Base-by-base conservation (phyloP, 2,797 vertebrate genomes). In the Molossus molossus region DNA sequence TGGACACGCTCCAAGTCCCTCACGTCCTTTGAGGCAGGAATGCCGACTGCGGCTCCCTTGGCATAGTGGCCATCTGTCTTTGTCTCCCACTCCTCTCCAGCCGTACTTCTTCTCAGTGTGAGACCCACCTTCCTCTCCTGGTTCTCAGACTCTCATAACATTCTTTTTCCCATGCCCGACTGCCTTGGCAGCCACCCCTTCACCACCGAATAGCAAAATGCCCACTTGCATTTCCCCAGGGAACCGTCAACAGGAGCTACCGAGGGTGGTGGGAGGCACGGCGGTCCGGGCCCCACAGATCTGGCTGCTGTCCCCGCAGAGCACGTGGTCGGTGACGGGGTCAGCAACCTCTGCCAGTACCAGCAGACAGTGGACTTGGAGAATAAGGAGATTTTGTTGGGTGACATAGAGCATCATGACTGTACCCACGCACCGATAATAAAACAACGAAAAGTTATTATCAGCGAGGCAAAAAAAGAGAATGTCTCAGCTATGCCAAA, bases 241-340 rank as follows among this genome's bases (percentile, higher is more conserved):
- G 69, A 48, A 55, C 12, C 0, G 7, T 18, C 17, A 75, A 20
- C 17, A 40, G 33, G 33, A 14, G 23, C 33, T 15, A n/a, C 1
- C 13, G 58, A 65, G 50, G 17, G 45, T 27, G 33, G 3, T 37
- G 23, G 2, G 2, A 50, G 77, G 33, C 4, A 0, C 75, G 20
- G 58, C 37, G 25, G 58, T 75, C 48, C n/a, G 12, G n/a, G 60
- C 53, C 27, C 12, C 64, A 29, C 9, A 6, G 21, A n/a, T 9
- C 62, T 25, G 18, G 69, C 50, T 58, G 27, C 85, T 21, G 25
- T 57, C 48, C 12, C 23, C 33, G 6, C 3, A 29, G 79, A 29
- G 27, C 1, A 3, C 0, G 55, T 17, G 4, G 48, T 64, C n/a
- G 8, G 25, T 6, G n/a, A 0, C 2, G 3, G 76, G 76, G 18